Evolutionary conservation across 2,113 vertebrate species (phyloP), one percentile per base, ranked within the genome.

Genomic region (Corydoras sp.): DNA sequence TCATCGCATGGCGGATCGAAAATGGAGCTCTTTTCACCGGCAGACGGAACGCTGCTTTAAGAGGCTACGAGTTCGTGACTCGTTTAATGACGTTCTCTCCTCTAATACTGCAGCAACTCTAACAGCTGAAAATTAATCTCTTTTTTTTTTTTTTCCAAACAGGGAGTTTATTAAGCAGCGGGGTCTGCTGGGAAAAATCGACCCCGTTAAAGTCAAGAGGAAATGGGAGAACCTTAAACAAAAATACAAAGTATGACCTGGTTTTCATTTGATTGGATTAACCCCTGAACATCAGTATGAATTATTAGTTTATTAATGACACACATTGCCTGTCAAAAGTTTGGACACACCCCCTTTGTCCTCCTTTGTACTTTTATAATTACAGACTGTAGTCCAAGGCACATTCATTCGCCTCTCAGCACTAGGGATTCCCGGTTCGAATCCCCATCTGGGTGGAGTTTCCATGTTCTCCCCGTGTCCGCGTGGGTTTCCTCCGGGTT

Each of bases 181-280:
- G 13, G 54, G 54, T 7, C 54, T 56, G 54, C n/a, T n/a, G 6
- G 54, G 54, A n/a, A 56, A 56, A n/a, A 56, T 56, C 12, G 14
- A 56, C 6, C 54, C 54, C 15, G n/a, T 56, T 56, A 56, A 56
- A 56, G 54, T 56, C 3, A 56, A 56, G 54, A 56, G 54, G n/a
- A 56, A 56, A 56, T 56, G 54, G 54, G 54, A 56, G 54, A 56
- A 56, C 7, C 54, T 56, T n/a, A 56, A 56, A n/a, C 54, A 56
- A 56, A 56, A n/a, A 56, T 56, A 56, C 54, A 56, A 56, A 56
- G 54, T 56, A 56, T n/a, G 54, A 43, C 35, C 35, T 43, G 18
- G 2, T 24, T 24, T 24, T 24, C 18, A 24, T 43, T 43, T 43
- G 4, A 43, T 43, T 43, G 4, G 35, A 43, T 8, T 43, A 43